Evolutionary conservation across 2,113 vertebrate species (phyloP).

Genomic region (Proterorhinus semilunaris): DNA sequence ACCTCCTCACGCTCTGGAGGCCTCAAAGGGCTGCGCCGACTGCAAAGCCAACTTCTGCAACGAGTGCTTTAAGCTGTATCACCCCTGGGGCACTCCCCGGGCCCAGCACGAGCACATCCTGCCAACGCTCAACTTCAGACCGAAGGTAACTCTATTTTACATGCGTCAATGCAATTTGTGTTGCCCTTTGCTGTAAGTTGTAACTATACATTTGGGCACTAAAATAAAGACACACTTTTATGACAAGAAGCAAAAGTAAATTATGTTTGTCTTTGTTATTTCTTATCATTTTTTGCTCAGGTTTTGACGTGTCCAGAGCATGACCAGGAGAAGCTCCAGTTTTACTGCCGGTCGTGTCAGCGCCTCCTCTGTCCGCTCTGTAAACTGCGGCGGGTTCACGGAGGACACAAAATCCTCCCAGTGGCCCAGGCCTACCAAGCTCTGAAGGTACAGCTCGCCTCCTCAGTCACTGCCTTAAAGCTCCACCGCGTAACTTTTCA

Average conservation of each 20-base stretch:
- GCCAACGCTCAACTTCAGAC: slow-evolving; percentile 92
- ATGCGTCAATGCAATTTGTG: too few relatives aligned
- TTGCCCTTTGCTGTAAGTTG: too few relatives aligned
- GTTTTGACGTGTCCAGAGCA: slow-evolving; percentile 79
- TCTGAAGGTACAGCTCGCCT: slow-evolving; percentile 80
- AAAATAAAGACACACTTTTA: not conserved
- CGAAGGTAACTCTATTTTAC: slow-evolving; percentile 80
- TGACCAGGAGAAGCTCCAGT: slow-evolving; percentile 87
- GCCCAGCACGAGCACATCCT: slow-evolving; percentile 93
- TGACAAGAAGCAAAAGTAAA: not conserved
- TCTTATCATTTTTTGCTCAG: slow-evolving; percentile 32
- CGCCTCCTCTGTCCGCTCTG: slow-evolving; percentile 92
- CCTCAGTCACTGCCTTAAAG: not conserved
- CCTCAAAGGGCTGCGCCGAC: slow-evolving; percentile 95
- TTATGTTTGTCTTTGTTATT: not conserved
- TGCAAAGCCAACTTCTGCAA: slow-evolving; percentile 95
- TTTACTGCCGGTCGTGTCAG: slow-evolving; percentile 94
- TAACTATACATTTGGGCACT: not conserved
- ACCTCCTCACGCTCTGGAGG: slow-evolving; percentile 86
- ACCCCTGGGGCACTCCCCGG: slow-evolving; percentile 96
- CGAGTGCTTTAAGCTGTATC: slow-evolving; percentile 96
- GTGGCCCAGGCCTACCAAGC: slow-evolving; percentile 91
- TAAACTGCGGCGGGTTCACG: slow-evolving; percentile 87
- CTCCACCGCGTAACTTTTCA: too few relatives aligned
- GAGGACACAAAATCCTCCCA: slow-evolving; percentile 89